Evolutionary conservation across 2,113 vertebrate genomes (phyloP), one percentile per base, ranked within the genome.

Genomic region (Pyrgilauda ruficollis): DNA sequence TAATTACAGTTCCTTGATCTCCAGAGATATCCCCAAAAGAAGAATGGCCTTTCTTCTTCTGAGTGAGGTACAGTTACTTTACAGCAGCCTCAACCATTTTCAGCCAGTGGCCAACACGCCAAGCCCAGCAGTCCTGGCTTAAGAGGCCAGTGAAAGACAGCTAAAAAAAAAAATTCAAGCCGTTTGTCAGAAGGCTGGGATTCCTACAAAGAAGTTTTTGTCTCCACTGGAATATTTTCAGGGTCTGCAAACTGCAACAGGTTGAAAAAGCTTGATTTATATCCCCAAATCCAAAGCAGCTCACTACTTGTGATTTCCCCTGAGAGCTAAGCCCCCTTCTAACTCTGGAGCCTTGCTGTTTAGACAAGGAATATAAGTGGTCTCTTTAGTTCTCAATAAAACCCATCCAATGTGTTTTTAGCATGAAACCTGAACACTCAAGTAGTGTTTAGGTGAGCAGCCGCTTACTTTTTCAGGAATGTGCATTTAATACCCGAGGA

Each of bases 401-500:
- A 67, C 13, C n/a, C 17, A 1, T 39, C 56, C 62, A n/a, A 73
- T 39, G 62, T 47, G 83, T 84, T 91, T 96, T 93, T 74, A 91
- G 58, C 63, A 95, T 0, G 18, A 82, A 96, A 93, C 33, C 52
- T 30, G 56, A 95, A 92, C 63, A 94, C 88, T 96, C 49, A 47
- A 85, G 84, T 21, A 94, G 85, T 96, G 85, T 97, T 96, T 68
- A 84, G 79, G 86, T 93, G 64, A 97, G 37, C 9, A 1, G 55
- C 0, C 0, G 1, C 67, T 91, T 93, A 13, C 50, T 87, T 96
- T 97, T 95, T 62, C 95, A 93, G 95, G 93, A 96, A 96, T 92
- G 92, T 73, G 83, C 89, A 55, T 93, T 91, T 94, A 95, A 94
- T 96, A 87, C 66, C 76, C 0, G 0, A 69, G 84, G 95, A 96